phyloP scores from a whole-genome alignment of 2,797 vertebrate genomes.

The Silurus aristotelis region DNA sequence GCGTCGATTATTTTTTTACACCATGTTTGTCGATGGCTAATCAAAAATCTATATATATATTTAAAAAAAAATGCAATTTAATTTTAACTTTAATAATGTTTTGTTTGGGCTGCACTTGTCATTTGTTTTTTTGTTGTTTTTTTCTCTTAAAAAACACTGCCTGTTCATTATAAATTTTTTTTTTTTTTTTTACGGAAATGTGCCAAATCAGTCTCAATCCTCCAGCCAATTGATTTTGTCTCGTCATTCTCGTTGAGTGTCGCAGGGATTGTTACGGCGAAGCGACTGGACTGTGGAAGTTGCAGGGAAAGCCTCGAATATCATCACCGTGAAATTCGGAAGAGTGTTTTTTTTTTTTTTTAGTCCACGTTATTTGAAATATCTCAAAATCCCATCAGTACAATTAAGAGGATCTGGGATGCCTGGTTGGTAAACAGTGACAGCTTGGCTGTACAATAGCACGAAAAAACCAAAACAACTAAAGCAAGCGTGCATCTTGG shows the following conservation, averaged over 20 bases:
- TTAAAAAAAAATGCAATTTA: conserved; percentile 77
- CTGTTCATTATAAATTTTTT: conserved; percentile 54
- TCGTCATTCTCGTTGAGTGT: conserved; percentile 66
- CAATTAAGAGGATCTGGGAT: conserved; percentile 39
- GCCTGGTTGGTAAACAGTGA: conserved; percentile 38
- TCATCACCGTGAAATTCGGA: conserved; percentile 34
- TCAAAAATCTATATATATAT: background rate
- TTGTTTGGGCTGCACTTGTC: conserved; percentile 71
- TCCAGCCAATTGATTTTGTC: conserved; percentile 61
- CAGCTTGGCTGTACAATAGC: conserved; percentile 51
- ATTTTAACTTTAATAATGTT: conserved; percentile 73
- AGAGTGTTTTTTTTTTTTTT: conserved; percentile 54
- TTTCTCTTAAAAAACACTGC: conserved; percentile 22
- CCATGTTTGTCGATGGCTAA: conserved; percentile 70
- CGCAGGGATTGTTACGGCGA: conserved; percentile 68
- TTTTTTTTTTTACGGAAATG: conserved; percentile 74
- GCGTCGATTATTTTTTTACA: conserved; percentile 47
- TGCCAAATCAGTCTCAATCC: conserved; percentile 77
- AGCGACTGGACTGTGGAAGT: conserved; percentile 37
- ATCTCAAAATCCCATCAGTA: conserved; percentile 44
- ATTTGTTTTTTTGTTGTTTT: conserved; percentile 67
- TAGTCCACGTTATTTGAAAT: conserved; percentile 42
- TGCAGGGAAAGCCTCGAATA: conserved; percentile 53
- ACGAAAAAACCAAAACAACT: conserved; percentile 27
- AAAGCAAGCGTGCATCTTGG: conserved; percentile 28